These are phyloP conservation scores for Synodontis membranacea DNA, from an alignment of 2,113 vertebrate genomes.

Conservation along the genomic window DNA sequence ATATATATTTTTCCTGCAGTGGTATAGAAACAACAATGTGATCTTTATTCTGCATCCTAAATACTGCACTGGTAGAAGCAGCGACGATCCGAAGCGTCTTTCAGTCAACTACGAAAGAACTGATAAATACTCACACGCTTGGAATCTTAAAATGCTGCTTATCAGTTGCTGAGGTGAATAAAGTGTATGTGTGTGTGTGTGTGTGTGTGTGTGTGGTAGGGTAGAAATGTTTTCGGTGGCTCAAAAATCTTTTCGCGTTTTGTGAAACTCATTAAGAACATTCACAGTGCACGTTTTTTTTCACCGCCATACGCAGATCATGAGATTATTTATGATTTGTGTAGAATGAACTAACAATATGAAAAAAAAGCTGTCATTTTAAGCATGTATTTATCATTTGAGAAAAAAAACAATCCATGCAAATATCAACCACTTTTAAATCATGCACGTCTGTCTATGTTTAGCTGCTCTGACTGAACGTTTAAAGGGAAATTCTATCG, in stretches of 20 bases:
- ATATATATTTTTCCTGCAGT: background rate
- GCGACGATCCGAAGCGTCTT: background rate
- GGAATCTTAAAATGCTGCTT: constrained; percentile 56
- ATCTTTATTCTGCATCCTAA: constrained; percentile 1
- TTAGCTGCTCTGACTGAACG: background rate
- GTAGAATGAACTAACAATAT: background rate
- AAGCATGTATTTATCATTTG: background rate
- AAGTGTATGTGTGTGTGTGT: background rate
- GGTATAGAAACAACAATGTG: background rate
- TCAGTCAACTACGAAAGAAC: background rate
- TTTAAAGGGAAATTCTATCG: background rate
- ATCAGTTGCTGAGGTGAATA: constrained; percentile 26
- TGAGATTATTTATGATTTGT: background rate
- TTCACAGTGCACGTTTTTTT: background rate
- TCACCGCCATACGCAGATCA: background rate
- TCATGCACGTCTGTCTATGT: background rate
- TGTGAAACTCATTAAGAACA: background rate
- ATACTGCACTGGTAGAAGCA: background rate
- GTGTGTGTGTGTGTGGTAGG: background rate
- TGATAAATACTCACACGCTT: constrained; percentile 44
- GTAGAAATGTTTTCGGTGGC: background rate
- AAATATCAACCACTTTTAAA: background rate
- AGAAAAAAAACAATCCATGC: background rate
- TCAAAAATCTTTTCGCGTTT: background rate
- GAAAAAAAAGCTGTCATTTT: background rate